A percentile compares a stretch with the other conserved stretches of the same genome.
Conservation (phyloP, 2,113 vertebrate species). For the Odocoileus hemionus region DNA sequence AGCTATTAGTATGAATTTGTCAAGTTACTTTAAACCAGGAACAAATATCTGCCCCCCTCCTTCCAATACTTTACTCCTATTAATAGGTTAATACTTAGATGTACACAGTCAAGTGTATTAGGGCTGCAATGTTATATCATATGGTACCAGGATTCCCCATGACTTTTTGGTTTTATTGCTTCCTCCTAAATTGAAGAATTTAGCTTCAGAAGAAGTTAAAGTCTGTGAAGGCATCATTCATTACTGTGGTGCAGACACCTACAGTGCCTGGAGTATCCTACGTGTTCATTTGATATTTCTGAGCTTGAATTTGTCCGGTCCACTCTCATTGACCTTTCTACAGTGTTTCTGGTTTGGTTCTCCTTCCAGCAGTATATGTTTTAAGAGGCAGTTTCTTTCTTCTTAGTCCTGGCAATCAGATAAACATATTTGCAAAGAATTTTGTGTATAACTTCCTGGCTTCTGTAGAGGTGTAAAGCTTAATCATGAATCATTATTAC, state of each 20-base stretch:
- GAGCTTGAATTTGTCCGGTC: neutral
- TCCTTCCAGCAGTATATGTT: neutral
- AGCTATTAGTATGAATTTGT: neutral
- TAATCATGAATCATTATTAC: neutral
- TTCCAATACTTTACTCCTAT: neutral
- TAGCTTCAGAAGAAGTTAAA: neutral
- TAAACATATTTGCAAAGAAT: conserved; percentile 7
- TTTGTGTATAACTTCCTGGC: neutral
- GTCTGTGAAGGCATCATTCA: neutral
- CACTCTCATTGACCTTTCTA: neutral
- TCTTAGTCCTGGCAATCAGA: neutral
- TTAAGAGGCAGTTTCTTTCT: neutral
- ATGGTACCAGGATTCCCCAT: neutral
- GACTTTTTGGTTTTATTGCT: neutral
- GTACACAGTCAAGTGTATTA: neutral
- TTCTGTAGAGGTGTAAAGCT: neutral
- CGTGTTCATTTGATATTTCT: neutral
- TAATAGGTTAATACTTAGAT: neutral
- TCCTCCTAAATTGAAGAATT: neutral
- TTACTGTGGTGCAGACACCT: neutral
- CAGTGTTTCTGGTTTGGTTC: conserved; percentile 9
- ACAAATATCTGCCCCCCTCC: neutral
- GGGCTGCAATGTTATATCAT: neutral
- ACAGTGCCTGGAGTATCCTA: neutral
- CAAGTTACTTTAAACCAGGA: neutral